These are phyloP conservation scores for Oeneis ivallda DNA, from an alignment of 2,888 invertebrate species.

Conservation along the genomic window DNA sequence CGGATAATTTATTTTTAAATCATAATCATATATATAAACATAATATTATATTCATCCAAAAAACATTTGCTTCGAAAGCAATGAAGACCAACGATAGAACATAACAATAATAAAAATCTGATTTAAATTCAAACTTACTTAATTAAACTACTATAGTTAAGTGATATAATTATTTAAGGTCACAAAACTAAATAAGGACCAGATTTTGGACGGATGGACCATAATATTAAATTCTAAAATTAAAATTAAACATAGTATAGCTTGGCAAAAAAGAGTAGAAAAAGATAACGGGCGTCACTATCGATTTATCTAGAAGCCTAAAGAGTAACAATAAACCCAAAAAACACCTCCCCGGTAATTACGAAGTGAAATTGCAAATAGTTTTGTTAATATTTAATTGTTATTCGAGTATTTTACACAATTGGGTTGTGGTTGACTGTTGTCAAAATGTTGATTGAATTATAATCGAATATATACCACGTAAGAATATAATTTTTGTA, in stretches of 20 bases:
- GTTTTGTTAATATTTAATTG: too few species aligned
- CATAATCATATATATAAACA: conserved; percentile 3
- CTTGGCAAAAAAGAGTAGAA: too few species aligned
- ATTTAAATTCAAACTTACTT: conserved; percentile 30
- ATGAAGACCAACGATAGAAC: conserved; percentile 37
- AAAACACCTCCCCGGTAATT: too few species aligned
- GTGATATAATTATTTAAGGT: conserved; percentile 24
- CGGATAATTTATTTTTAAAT: conserved; percentile 11
- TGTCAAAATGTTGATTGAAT: too few species aligned
- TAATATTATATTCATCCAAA: conserved; percentile 27
- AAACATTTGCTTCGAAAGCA: conserved; percentile 43
- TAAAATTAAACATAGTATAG: background rate
- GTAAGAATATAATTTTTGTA: too few species aligned
- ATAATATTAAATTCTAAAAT: conserved; percentile 37
- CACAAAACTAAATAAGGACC: conserved; percentile 55
- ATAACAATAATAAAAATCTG: conserved; percentile 45
- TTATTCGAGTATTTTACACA: too few species aligned
- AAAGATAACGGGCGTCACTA: too few species aligned
- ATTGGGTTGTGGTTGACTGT: too few species aligned
- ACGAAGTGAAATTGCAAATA: too few species aligned
- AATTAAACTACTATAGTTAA: conserved; percentile 4
- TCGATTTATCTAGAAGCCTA: too few species aligned
- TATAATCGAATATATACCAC: too few species aligned
- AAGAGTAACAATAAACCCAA: too few species aligned
- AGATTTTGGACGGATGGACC: conserved; percentile 67